Base-by-base conservation (phyloP, 2,113 vertebrate genomes). In the Myrmecophaga tridactyla region DNA sequence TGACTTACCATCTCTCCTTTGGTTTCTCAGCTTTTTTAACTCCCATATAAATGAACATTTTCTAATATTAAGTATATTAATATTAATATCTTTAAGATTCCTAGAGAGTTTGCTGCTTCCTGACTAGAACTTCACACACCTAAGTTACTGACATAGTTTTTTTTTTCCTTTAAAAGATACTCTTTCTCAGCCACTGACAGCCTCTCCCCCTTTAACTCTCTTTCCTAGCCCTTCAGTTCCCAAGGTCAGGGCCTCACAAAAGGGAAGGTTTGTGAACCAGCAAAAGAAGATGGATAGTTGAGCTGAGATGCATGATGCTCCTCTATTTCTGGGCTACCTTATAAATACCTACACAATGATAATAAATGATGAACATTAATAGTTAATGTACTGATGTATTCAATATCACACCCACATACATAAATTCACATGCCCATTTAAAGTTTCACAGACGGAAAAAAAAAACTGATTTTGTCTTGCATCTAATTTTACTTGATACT, bases 51-150 rank as follows among this genome's bases (percentile, higher is more conserved):
- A n/a, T n/a, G 51, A 25, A 41, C 34, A 12, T 31, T 21, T 43
- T 21, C 23, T 31, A 3, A n/a, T 43, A 11, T 15, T 11, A 56
- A 85, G n/a, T n/a, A n/a, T n/a, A n/a, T n/a, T n/a, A n/a, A n/a
- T n/a, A n/a, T n/a, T n/a, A n/a, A 67, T 20, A 5, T 67, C 25
- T 41, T 53, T 25, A 36, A 89, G 72, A 82, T 31, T n/a, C n/a
- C 8, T 6, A 4, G 25, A 39, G 23, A 62, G 14, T 53, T 27
- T 53, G n/a, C 10, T 43, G 75, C 43, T 53, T 51, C 85, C 17
- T 67, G 29, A 7, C 58, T 15, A 1, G 27, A 41, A 20, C n/a
- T 2, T n/a, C n/a, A 7, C 0, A 6, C 4, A 1, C 25, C 92
- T 34, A 36, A 25, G 39, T 46, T 10, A 18, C 36, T 7, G 34